phyloP scores from a whole-genome alignment of 2,113 vertebrate genomes.

The Zeus faber region DNA sequence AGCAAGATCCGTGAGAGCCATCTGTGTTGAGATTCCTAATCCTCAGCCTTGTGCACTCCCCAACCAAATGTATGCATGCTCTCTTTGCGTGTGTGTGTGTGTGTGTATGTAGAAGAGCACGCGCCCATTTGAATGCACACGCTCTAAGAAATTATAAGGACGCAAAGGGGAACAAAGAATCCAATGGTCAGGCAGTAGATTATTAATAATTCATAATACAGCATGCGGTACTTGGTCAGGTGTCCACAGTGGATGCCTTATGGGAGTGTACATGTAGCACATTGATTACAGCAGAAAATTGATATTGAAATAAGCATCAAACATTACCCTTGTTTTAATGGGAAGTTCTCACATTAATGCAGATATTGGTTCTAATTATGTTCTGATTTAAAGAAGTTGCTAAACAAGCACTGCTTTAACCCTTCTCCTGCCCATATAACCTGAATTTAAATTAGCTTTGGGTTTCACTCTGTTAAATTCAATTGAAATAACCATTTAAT shows the following conservation, averaged over 20 bases:
- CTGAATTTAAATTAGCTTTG: too few species aligned
- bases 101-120: constrained; percentile 15
- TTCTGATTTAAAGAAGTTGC: too few species aligned
- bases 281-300: too few species aligned
- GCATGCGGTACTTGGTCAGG: neutral
- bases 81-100: constrained; percentile 23
- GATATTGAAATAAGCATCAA: too few species aligned
- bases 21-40: constrained; percentile 67
- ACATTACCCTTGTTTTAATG: too few species aligned
- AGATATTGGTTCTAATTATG: too few species aligned
- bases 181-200: constrained; percentile 1
- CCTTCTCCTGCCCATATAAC: too few species aligned
- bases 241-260: constrained; percentile 17
- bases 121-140: constrained; percentile 17
- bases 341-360: too few species aligned
- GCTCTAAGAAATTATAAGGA: constrained; percentile 19
- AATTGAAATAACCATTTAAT: too few species aligned
- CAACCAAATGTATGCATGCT: constrained; percentile 14
- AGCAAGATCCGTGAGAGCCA: constrained; percentile 68
- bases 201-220: constrained; percentile 22
- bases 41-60: too few species aligned
- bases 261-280: neutral
- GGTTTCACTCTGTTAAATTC: too few species aligned
- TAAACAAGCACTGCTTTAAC: too few species aligned
- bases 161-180: constrained; percentile 45